These are phyloP conservation scores for Campylomormyrus numenius DNA, from an alignment of 2,113 vertebrate species.

Conservation along the genomic window DNA sequence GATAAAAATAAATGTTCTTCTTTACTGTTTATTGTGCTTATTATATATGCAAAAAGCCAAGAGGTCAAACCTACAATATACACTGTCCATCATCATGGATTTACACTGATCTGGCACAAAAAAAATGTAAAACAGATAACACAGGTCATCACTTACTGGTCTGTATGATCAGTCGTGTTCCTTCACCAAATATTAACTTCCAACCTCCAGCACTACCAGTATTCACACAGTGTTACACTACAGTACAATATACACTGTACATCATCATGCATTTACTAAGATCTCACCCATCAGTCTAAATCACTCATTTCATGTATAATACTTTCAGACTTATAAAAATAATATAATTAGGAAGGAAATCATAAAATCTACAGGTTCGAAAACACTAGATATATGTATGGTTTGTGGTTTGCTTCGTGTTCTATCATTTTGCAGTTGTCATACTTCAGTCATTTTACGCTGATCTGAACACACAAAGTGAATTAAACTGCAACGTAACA, in stretches of 20 bases:
- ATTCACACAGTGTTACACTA: not conserved
- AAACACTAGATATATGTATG: not conserved
- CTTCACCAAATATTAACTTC: not conserved
- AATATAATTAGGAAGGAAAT: not conserved
- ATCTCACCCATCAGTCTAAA: not conserved
- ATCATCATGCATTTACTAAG: not conserved
- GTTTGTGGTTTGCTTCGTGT: too few species aligned
- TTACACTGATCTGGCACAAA: not conserved
- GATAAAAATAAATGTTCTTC: not conserved
- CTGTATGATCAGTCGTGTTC: not conserved
- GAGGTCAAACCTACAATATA: not conserved
- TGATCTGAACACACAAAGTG: not conserved
- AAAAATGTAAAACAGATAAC: not conserved
- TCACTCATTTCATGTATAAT: not conserved
- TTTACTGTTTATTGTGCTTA: not conserved
- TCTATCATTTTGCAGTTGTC: not conserved
- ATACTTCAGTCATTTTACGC: not conserved
- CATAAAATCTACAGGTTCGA: not conserved
- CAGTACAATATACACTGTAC: not conserved
- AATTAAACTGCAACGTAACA: not conserved
- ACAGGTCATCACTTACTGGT: not conserved
- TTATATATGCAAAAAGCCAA: not conserved
- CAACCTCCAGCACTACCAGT: not conserved
- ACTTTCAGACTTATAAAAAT: not conserved
- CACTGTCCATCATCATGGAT: not conserved